Evolutionary conservation across 2,888 invertebrate genomes (phyloP), one percentile per base, ranked within the genome.

Genomic region (Drosophila demipolita): DNA sequence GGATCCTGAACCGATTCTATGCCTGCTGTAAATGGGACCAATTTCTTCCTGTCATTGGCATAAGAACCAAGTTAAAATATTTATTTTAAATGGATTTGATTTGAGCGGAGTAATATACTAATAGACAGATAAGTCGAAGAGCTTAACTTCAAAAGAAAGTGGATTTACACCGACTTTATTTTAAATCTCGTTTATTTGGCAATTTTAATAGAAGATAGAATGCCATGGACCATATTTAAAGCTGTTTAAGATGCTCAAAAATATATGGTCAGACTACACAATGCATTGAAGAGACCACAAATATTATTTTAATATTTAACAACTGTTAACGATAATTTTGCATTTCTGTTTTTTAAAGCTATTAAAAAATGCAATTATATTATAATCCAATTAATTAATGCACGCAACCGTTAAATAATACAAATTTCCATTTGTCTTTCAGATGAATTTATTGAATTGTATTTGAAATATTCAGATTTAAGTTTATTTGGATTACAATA

Each of bases 401-500:
- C 29, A 20, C 7, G 7, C 17, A 12, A 7, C 15, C 26, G 20
- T 6, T 12, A 33, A 53, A 20, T 26, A 65, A 73, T 36, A 57
- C 49, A 38, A 65, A 29, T 42, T 23, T 26, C 3, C n/a, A 8
- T 35, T 53, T 64, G 35, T 26, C 33, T 66, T 82, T 78, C 62
- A 79, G 67, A 66, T 79, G 50, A 69, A 75, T 78, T 88, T 69
- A 69, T 76, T 83, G 66, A 76, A 70, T 74, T 73, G 73, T 65
- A 33, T 33, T 65, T 50, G 36, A 48, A 17, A 29, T 40, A 35
- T 40, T 66, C 20, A 40, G 66, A 66, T 74, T 77, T 66, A 67
- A 61, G 64, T 71, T 78, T 70, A 57, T 49, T 66, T 72, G 66
- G 11, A 67, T 74, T 66, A 67, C 81, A 87, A 85, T 90, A 82